Evolutionary conservation across 2,113 vertebrate genomes (phyloP), one percentile per base, ranked within the genome.

Genomic region (Gobio gobio): DNA sequence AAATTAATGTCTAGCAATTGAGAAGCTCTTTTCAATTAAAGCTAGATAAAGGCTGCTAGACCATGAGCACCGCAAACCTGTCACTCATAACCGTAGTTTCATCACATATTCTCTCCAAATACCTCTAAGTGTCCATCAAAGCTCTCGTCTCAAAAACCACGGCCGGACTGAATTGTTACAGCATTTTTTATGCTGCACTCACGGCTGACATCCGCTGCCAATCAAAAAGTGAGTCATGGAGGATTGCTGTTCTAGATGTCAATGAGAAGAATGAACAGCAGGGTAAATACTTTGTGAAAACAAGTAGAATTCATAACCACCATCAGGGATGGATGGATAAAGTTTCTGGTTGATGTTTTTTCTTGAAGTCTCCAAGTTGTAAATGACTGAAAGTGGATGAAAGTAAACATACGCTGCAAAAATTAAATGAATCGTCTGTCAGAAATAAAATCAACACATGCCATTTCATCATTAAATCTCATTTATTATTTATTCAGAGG

Each of bases 171-270:
- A 79, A 75, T 58, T 33, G 66, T 75, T 64, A 66, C 7, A 47
- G 18, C 70, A n/a, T 84, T 87, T 87, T 29, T 33, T 49, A 33
- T 73, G 74, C 70, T 66, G 66, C 33, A 79, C 33, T 84, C 64
- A 45, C 3, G 0, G 49, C 64, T 83, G 81, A 83, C 81, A 83
- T 72, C 51, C 12, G 0, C 82, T 75, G 79, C 24, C 78, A 85
- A 63, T 83, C 78, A 83, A 63, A 56, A 78, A 64, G 56, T 16
- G 64, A 82, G 47, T 47, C 36, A 4, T 59, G 36, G 76, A 70
- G 40, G 56, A 78, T 68, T 24, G 12, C 49, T 59, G 12, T 51
- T 75, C 72, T 84, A 76, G 12, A 87, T 66, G 63, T 81, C 75
- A 85, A 74, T 79, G 29, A 83, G 66, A 72, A 83, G 63, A 68